phyloP scores from a whole-genome alignment of 2,888 invertebrate genomes.

The Drosophila dives region DNA sequence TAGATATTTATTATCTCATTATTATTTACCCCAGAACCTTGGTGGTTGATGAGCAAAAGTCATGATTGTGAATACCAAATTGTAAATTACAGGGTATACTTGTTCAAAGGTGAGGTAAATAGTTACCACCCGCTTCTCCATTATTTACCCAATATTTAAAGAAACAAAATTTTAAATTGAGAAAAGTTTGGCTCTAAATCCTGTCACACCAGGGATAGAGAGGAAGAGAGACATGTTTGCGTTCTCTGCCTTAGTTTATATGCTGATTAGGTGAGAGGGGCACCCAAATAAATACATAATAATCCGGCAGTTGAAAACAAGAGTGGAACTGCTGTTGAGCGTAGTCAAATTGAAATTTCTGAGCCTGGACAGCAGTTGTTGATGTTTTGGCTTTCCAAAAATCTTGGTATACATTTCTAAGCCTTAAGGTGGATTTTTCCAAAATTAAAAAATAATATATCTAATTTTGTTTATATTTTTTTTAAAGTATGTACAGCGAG shows the following conservation, averaged over 20 bases:
- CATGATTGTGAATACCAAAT: background rate
- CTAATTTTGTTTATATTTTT: background rate
- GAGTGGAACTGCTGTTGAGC: constrained; percentile 17
- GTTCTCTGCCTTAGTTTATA: constrained; percentile 1
- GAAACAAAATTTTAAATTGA: background rate
- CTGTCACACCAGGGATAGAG: background rate
- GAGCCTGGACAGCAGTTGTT: constrained; percentile 9
- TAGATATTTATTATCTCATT: background rate
- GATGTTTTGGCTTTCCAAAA: constrained; percentile 7
- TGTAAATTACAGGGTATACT: background rate
- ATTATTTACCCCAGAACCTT: background rate
- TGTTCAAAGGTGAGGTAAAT: background rate
- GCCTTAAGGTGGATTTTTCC: too few relatives aligned
- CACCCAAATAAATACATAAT: constrained; percentile 58
- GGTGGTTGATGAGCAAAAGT: background rate
- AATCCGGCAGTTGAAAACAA: constrained; percentile 3
- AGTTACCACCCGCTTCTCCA: background rate
- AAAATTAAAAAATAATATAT: too few relatives aligned
- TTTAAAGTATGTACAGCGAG: too few relatives aligned
- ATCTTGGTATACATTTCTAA: too few relatives aligned
- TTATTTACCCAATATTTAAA: background rate
- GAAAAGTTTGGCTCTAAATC: background rate
- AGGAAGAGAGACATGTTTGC: background rate
- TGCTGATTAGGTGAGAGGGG: constrained; percentile 2
- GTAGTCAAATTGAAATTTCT: constrained; percentile 60